Percentiles rank a stretch among this genome's conserved stretches.
Evolutionary conservation across 2,888 invertebrate species (phyloP).

Genomic region (Eupithecia centaureata): DNA sequence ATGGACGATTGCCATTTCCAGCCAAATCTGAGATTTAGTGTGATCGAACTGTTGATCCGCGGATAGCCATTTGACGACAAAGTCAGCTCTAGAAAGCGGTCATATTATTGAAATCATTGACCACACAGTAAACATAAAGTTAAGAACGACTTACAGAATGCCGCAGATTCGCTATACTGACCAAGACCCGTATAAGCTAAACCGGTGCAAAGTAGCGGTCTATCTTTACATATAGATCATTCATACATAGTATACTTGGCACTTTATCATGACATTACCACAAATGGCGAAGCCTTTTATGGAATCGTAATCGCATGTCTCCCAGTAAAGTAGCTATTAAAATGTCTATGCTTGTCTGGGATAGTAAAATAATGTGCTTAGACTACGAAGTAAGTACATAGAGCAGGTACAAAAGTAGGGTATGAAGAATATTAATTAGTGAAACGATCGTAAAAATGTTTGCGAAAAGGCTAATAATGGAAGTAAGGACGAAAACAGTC

Average conservation of each 20-base stretch:
- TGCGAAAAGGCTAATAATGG: not conserved
- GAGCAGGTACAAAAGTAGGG: not conserved
- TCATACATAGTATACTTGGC: conserved; percentile 22
- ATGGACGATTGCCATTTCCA: not conserved
- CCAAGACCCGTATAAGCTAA: conserved; percentile 38
- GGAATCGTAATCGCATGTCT: conserved; percentile 29
- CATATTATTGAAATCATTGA: not conserved
- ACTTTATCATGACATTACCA: conserved; percentile 32
- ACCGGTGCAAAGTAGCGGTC: conserved; percentile 26
- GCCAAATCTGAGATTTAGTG: not conserved
- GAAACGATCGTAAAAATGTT: conserved; percentile 3
- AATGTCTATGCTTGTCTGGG: conserved; percentile 23
- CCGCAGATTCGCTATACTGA: conserved; percentile 50
- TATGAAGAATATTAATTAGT: not conserved
- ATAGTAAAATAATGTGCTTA: conserved; percentile 3
- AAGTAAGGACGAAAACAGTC: not conserved
- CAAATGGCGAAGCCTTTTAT: conserved; percentile 31
- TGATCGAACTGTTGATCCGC: not conserved
- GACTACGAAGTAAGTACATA: too few relatives aligned
- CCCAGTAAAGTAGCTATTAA: conserved; percentile 28
- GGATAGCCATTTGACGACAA: not conserved
- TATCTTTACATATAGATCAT: conserved; percentile 18
- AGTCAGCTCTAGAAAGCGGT: not conserved
- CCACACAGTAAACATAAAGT: conserved; percentile 2
- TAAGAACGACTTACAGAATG: conserved; percentile 41